Conservation (phyloP, 1,140 invertebrate genomes). For the Ganaspis sp. region DNA sequence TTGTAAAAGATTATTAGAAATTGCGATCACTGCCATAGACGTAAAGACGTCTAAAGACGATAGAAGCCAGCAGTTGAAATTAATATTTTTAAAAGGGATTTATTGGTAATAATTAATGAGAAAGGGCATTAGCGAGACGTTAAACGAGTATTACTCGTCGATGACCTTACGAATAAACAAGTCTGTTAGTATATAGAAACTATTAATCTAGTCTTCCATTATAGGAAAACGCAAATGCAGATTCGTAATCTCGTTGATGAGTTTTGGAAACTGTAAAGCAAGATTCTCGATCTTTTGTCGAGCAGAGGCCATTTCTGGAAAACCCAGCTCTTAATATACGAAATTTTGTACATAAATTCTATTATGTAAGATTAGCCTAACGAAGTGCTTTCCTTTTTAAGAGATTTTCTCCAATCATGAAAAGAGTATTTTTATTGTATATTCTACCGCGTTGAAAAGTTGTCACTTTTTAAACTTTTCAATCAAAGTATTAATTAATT, state of each 20-base stretch:
- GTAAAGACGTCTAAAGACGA: neutral
- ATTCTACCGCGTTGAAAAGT: no score
- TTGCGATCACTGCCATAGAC: conserved; percentile 1
- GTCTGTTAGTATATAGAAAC: conserved; percentile 60
- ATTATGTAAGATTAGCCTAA: conserved; percentile 13
- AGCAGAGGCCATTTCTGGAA: neutral
- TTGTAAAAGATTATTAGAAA: neutral
- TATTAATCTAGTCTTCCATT: conserved; percentile 67
- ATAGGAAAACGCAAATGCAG: conserved; percentile 44
- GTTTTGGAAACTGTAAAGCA: neutral
- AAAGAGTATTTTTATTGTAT: neutral
- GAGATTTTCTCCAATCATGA: conserved; percentile 11
- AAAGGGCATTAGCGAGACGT: conserved; percentile 48
- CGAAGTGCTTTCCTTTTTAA: conserved; percentile 7
- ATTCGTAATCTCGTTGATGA: conserved; percentile 25
- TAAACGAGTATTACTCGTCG: conserved; percentile 57
- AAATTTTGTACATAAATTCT: conserved; percentile 17
- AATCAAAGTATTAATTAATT: no score
- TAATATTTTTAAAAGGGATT: conserved; percentile 28
- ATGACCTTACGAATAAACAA: conserved; percentile 44
- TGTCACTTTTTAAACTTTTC: no score
- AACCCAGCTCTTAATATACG: neutral
- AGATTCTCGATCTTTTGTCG: neutral
- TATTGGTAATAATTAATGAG: conserved; percentile 38
- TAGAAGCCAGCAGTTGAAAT: neutral